Evolutionary conservation across 2,888 invertebrate species (phyloP).

Genomic region (Gasteruption jaculator): DNA sequence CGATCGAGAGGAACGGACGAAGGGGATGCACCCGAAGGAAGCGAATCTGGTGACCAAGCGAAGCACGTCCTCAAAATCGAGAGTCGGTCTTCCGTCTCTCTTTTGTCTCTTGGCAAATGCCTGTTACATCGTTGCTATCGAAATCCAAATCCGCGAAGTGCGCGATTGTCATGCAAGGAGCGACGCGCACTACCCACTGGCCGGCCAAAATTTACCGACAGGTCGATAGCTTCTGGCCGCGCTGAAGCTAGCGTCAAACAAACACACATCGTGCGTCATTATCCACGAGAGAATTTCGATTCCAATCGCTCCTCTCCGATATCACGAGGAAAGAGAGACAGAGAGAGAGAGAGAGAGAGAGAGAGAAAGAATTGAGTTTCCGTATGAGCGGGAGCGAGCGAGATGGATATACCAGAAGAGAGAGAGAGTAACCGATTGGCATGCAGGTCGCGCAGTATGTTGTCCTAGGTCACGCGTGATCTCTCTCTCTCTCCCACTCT

Average conservation of each 20-base stretch:
- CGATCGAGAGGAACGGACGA: too few relatives aligned
- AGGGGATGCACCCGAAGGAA: too few relatives aligned
- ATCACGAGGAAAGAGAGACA: conserved; percentile 3
- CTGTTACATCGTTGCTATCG: too few relatives aligned
- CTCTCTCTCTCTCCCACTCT: conserved; percentile 27
- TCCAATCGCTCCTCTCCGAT: too few relatives aligned
- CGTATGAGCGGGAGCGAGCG: conserved; percentile 22
- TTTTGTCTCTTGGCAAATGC: too few relatives aligned
- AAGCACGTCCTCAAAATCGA: too few relatives aligned
- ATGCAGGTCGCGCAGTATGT: conserved; percentile 50
- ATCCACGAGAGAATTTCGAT: too few relatives aligned
- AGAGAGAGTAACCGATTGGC: conserved; percentile 39
- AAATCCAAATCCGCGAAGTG: conserved; percentile 38
- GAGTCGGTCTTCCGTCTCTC: too few relatives aligned
- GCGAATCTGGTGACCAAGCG: too few relatives aligned
- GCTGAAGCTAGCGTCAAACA: neutral
- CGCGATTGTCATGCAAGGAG: conserved; percentile 41
- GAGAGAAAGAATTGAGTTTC: conserved; percentile 9
- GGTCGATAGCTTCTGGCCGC: conserved; percentile 32
- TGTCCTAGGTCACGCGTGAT: conserved; percentile 50
- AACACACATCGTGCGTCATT: too few relatives aligned
- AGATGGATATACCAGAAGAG: conserved; percentile 27
- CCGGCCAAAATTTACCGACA: conserved; percentile 35
- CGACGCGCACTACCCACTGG: conserved; percentile 27
- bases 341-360: conserved; percentile 18